Conservation (phyloP, 2,888 invertebrate species). For the Panzeria rudis region DNA sequence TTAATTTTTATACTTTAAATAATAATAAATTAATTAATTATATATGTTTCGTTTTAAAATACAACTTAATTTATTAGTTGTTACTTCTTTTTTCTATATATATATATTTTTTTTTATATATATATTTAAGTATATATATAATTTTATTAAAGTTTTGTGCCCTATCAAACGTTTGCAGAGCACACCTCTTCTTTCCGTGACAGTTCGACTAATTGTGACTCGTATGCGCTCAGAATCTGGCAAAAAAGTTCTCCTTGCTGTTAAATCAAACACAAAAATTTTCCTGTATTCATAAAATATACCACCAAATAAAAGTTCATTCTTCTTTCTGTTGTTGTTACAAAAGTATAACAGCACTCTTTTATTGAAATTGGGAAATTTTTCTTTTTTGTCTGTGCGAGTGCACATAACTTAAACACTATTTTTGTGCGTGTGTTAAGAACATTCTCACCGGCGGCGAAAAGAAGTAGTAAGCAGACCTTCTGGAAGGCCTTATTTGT, state of each 20-base stretch:
- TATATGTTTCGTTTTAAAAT: conserved; percentile 66
- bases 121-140: conserved; percentile 51
- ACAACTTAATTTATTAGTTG: conserved; percentile 69
- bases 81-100: conserved; percentile 56
- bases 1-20: conserved; percentile 51
- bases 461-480: too few species aligned
- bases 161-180: conserved; percentile 72
- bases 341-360: conserved; percentile 27
- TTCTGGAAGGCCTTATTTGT: too few species aligned
- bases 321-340: conserved; percentile 20
- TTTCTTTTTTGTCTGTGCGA: conserved; percentile 31
- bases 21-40: conserved; percentile 59
- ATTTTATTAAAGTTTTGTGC: conserved; percentile 67
- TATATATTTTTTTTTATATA: conserved; percentile 42
- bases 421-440: conserved; percentile 4
- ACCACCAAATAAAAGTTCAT: conserved; percentile 38
- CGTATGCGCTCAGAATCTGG: conserved; percentile 67
- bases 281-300: conserved; percentile 58
- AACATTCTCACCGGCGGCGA: conserved; percentile 36
- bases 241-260: conserved; percentile 65
- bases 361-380: conserved; percentile 60
- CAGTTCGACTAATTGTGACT: conserved; percentile 70
- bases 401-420: conserved; percentile 9
- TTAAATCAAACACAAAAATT: conserved; percentile 55
- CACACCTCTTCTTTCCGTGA: conserved; percentile 72